These are phyloP conservation scores for Crambe crambe DNA, from an alignment of 37 sponge, comb jelly and placozoan species.

Conservation along the genomic window DNA sequence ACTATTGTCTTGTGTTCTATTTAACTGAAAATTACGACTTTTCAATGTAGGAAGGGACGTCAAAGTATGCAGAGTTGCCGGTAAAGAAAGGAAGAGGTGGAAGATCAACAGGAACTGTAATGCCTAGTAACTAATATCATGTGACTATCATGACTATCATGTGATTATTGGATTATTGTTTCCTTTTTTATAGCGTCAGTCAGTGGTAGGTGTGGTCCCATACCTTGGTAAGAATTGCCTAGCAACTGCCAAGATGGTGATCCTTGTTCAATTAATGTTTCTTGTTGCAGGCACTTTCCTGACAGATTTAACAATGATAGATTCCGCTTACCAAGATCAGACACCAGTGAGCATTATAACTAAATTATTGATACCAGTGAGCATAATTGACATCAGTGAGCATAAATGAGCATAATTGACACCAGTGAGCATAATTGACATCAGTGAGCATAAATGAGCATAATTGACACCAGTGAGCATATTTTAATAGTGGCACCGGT, in stretches of 20 bases:
- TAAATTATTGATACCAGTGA: no score
- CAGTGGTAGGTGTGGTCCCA: conserved; percentile 77
- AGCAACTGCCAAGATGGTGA: no score
- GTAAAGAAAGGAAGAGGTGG: conserved; percentile 14
- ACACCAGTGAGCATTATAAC: conserved; percentile 55
- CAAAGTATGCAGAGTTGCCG: conserved; percentile 46
- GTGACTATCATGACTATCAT: no score
- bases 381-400: no score
- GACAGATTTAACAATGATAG: conserved; percentile 83
- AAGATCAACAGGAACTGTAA: neutral
- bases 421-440: no score
- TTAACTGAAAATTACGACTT: neutral
- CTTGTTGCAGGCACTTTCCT: conserved; percentile 58
- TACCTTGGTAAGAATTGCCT: conserved; percentile 65
- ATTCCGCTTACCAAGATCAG: conserved; percentile 59
- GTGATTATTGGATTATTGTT: no score
- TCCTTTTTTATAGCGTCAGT: neutral
- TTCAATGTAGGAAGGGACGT: conserved; percentile 66
- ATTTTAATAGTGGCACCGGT: no score
- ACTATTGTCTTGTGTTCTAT: neutral
- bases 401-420: no score
- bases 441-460: no score
- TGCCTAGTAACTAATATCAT: neutral
- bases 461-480: no score
- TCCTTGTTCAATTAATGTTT: no score